Percentiles rank a stretch among this genome's conserved stretches.
Conservation (phyloP, 2,888 invertebrate genomes). For the Cryptocephalus moraei region DNA sequence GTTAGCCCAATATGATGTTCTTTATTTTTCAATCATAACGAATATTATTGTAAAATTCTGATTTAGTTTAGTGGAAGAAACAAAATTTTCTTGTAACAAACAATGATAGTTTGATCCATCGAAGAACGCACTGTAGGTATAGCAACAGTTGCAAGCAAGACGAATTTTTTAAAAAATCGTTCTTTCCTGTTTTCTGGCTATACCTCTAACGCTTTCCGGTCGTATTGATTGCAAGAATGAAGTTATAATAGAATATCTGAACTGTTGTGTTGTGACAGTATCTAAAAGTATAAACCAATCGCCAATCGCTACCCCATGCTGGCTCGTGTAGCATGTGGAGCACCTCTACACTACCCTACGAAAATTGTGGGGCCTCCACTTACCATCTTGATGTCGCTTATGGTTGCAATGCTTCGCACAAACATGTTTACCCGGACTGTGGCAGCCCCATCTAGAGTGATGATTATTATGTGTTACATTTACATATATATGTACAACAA, state of each 20-base stretch:
- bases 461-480: constrained; percentile 36
- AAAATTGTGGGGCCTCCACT: constrained; percentile 46
- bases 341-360: constrained; percentile 34
- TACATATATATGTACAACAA: constrained; percentile 31
- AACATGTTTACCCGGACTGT: constrained; percentile 96
- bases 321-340: constrained; percentile 33
- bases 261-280: constrained; percentile 11
- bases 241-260: background rate
- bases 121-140: no score
- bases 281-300: constrained; percentile 4
- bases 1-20: no score
- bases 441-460: constrained; percentile 79
- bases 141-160: no score
- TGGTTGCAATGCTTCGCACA: constrained; percentile 95
- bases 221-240: no score
- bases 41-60: no score
- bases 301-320: constrained; percentile 30
- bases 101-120: no score
- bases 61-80: no score
- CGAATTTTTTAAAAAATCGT: no score
- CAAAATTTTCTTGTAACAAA: no score
- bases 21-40: no score
- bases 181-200: no score
- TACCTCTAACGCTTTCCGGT: no score
- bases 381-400: constrained; percentile 99